phyloP scores from a whole-genome alignment of 2,113 vertebrate genomes.

The Mus musculus region DNA sequence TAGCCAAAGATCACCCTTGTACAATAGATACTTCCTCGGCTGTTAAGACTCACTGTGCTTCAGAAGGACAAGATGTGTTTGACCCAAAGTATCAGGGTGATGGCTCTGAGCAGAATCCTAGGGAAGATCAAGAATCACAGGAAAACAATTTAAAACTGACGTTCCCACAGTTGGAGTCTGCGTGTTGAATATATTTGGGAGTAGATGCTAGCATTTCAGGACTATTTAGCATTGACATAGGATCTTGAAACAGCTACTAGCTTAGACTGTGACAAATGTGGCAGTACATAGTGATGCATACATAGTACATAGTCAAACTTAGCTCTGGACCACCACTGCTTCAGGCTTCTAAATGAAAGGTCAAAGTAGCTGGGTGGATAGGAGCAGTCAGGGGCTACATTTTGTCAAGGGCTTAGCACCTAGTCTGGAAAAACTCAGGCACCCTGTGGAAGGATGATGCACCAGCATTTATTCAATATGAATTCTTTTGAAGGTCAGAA shows the following conservation, averaged over 20 bases:
- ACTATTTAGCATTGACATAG: background rate
- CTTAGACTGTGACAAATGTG: background rate
- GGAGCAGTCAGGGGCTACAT: background rate
- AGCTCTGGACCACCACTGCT: background rate
- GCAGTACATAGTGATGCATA: accelerated
- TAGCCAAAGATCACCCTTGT: conserved; percentile 29
- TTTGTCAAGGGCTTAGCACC: background rate
- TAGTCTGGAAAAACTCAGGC: background rate
- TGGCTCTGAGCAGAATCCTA: background rate
- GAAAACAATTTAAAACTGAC: background rate
- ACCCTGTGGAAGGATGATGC: background rate
- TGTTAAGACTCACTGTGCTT: background rate
- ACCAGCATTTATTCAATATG: background rate
- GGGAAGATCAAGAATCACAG: background rate
- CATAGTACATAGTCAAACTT: background rate
- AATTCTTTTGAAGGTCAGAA: background rate
- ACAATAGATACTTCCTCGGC: conserved; percentile 9
- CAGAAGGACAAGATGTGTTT: background rate
- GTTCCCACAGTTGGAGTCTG: background rate
- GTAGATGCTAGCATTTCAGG: background rate
- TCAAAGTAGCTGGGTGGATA: background rate
- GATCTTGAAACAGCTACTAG: background rate
- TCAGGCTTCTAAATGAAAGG: background rate
- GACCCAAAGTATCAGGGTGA: background rate
- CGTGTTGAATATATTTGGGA: conserved; percentile 5